These are phyloP conservation scores for Phalacrocorax carbo DNA, from an alignment of 2,113 vertebrate genomes.

Conservation along the genomic window DNA sequence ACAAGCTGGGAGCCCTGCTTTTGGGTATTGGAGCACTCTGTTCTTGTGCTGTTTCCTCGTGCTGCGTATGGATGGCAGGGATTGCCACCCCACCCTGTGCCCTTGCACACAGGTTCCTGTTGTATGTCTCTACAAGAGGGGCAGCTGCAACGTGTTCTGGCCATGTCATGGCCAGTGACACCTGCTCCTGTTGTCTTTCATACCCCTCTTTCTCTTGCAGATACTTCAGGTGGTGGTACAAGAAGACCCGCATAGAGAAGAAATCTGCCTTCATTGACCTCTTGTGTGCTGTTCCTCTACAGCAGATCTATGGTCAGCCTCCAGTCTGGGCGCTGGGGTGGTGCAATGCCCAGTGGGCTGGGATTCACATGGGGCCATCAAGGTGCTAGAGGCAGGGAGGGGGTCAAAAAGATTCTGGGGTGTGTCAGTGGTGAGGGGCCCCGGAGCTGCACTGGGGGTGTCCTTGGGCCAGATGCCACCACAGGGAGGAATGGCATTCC, in stretches of 20 bases:
- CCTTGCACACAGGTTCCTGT: fast-evolving
- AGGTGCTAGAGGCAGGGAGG: neutral
- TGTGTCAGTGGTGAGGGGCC: fast-evolving
- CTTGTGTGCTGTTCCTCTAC: conserved; percentile 82
- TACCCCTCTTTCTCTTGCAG: conserved; percentile 61
- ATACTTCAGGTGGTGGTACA: conserved; percentile 94
- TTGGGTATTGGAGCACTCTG: fast-evolving
- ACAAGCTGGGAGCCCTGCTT: fast-evolving
- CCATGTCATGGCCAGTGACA: neutral
- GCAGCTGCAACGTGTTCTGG: neutral
- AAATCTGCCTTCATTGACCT: conserved; percentile 93
- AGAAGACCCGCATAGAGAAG: conserved; percentile 91
- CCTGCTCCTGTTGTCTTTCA: neutral
- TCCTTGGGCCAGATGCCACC: neutral
- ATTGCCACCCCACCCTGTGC: neutral
- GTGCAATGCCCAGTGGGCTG: neutral
- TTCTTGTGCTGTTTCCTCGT: neutral
- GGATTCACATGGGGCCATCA: fast-evolving
- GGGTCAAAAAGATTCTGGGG: neutral
- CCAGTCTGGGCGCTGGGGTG: neutral
- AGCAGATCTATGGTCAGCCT: conserved; percentile 91
- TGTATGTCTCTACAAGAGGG: neutral
- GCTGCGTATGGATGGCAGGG: neutral
- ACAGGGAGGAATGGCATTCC: too few species aligned
- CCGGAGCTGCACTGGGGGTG: fast-evolving